A percentile compares a stretch with the other conserved stretches of the same genome.
Evolutionary conservation across 2,888 invertebrate species (phyloP).

Genomic region (Ormyrus rosae): DNA sequence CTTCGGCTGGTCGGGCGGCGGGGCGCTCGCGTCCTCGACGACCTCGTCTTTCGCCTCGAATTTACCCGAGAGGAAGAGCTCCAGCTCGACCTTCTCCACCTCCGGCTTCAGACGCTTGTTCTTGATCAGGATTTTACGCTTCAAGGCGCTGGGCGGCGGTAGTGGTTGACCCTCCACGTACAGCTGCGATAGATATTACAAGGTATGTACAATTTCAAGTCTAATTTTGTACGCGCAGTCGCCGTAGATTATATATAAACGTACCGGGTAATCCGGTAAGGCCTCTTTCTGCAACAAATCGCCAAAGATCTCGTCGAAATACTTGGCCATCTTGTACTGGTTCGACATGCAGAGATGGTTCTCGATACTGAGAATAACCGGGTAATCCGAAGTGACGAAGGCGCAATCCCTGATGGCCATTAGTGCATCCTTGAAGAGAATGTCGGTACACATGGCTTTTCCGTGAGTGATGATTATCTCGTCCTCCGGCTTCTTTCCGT

Average conservation of each 20-base stretch:
- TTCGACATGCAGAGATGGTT: constrained; percentile 83
- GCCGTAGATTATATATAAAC: too few species aligned
- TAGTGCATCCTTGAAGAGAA: constrained; percentile 81
- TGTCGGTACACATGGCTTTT: constrained; percentile 86
- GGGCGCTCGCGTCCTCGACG: constrained; percentile 76
- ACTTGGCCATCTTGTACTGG: constrained; percentile 83
- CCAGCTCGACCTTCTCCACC: constrained; percentile 81
- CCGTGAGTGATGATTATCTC: constrained; percentile 86
- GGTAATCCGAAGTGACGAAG: constrained; percentile 82
- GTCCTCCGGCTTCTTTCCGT: constrained; percentile 82
- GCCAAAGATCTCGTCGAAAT: constrained; percentile 84
- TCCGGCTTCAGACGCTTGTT: constrained; percentile 83
- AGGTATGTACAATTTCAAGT: too few species aligned
- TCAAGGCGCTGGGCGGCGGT: constrained; percentile 82
- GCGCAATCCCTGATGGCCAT: constrained; percentile 83
- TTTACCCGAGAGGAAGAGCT: constrained; percentile 78
- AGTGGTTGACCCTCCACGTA: constrained; percentile 79
- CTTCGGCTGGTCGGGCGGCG: constrained; percentile 67
- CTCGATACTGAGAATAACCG: constrained; percentile 83
- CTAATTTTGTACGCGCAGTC: too few species aligned
- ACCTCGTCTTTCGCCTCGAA: constrained; percentile 78
- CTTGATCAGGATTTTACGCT: constrained; percentile 83
- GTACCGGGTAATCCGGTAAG: constrained; percentile 79
- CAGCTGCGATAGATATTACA: constrained; percentile 28
- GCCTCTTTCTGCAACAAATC: constrained; percentile 81